Conservation (phyloP, 2,888 invertebrate species). For the Corbicula japonica region DNA sequence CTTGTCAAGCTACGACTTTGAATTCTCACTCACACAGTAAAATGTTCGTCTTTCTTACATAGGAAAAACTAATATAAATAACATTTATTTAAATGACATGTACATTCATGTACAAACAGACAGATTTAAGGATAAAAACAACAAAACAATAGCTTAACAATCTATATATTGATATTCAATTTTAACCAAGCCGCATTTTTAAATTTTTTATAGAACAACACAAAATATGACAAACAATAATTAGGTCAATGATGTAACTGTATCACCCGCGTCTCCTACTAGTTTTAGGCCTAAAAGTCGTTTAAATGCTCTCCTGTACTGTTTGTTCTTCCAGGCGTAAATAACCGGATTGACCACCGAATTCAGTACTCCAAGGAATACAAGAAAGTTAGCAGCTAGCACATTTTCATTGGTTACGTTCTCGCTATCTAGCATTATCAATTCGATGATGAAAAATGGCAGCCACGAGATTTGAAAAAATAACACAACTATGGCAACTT, state of each 20-base stretch:
- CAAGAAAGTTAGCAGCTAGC: conserved; percentile 57
- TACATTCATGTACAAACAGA: no score
- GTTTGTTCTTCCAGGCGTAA: conserved; percentile 72
- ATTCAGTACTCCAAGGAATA: conserved; percentile 70
- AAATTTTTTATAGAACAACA: no score
- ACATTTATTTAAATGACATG: no score
- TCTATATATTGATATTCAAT: no score
- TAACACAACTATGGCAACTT: conserved; percentile 61
- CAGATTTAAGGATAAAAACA: no score
- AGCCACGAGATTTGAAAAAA: conserved; percentile 69
- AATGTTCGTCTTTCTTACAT: no score
- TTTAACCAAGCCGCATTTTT: no score
- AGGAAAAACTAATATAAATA: no score
- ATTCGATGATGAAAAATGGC: conserved; percentile 67
- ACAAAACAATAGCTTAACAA: no score
- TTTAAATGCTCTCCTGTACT: conserved; percentile 65
- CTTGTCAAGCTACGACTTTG: no score
- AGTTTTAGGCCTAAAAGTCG: conserved; percentile 52
- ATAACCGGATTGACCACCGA: conserved; percentile 72
- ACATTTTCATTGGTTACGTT: conserved; percentile 35
- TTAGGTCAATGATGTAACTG: conserved; percentile 6
- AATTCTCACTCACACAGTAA: no score
- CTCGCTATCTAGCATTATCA: conserved; percentile 45
- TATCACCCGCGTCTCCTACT: not conserved
- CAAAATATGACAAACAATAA: no score